Percentiles rank a stretch among this genome's conserved stretches.
phyloP scores from a whole-genome alignment of 2,888 invertebrate species.

The Troglohyphantes excavatus region DNA sequence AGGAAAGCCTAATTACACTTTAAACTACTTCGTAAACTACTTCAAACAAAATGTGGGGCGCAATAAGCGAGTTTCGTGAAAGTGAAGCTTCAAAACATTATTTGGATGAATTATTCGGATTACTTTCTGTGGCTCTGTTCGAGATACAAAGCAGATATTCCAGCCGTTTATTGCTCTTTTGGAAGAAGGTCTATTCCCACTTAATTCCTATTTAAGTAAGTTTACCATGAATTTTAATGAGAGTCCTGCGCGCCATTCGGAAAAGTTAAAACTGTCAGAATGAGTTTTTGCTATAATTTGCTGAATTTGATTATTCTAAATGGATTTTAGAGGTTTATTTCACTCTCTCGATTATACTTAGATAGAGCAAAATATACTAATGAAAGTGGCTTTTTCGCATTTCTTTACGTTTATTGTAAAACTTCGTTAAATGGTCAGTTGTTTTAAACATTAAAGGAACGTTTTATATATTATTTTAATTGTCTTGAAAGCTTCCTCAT shows the following conservation, averaged over 20 bases:
- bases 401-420: too few relatives aligned
- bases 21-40: conserved; percentile 52
- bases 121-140: conserved; percentile 6
- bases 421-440: too few relatives aligned
- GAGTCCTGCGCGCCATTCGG: background rate
- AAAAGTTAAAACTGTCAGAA: background rate
- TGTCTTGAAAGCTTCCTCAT: too few relatives aligned
- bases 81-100: conserved; percentile 39
- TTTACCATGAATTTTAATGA: background rate
- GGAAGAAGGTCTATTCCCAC: background rate
- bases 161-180: background rate
- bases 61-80: conserved; percentile 2
- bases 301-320: background rate
- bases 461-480: too few relatives aligned
- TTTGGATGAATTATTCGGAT: conserved; percentile 39
- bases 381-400: too few relatives aligned
- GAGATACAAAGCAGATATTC: background rate
- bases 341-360: too few relatives aligned
- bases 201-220: background rate
- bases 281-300: background rate
- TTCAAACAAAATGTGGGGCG: conserved; percentile 32
- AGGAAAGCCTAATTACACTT: conserved; percentile 28
- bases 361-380: too few relatives aligned
- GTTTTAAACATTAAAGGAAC: too few relatives aligned
- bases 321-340: too few relatives aligned